Percentiles rank a stretch among this genome's conserved stretches.
Conservation (phyloP, 2,113 vertebrate genomes). For the Eulacestoma nigropectus region DNA sequence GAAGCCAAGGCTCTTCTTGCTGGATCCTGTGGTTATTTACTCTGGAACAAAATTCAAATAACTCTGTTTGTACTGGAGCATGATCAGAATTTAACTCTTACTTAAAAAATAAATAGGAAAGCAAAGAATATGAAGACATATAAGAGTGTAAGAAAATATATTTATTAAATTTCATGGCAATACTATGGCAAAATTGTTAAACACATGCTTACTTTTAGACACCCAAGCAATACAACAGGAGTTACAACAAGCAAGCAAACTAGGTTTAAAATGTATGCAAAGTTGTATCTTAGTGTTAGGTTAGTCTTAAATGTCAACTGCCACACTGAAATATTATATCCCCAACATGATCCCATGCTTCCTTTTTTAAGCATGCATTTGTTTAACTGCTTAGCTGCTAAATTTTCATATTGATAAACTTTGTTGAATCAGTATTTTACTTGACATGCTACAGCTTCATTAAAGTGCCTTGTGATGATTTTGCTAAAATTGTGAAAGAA, state of each 20-base stretch:
- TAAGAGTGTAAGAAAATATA: slow-evolving; percentile 79
- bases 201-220: slow-evolving; percentile 76
- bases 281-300: slow-evolving; percentile 55
- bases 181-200: slow-evolving; percentile 74
- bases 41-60: background rate
- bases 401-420: background rate
- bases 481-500: background rate
- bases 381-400: slow-evolving; percentile 19
- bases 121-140: slow-evolving; percentile 3
- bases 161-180: slow-evolving; percentile 79
- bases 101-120: background rate
- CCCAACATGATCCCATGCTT: slow-evolving; percentile 41
- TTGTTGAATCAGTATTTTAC: slow-evolving; percentile 5
- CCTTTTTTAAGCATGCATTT: slow-evolving; percentile 55
- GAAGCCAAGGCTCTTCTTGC: background rate
- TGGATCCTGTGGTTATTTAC: background rate
- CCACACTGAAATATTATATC: slow-evolving; percentile 38
- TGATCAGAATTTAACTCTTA: background rate
- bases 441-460: background rate
- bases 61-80: background rate
- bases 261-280: slow-evolving; percentile 58
- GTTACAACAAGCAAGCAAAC: slow-evolving; percentile 68
- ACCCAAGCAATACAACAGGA: slow-evolving; percentile 67
- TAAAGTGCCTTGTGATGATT: slow-evolving; percentile 46
- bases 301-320: slow-evolving; percentile 53